Conservation (phyloP, 2,888 invertebrate genomes). For the Reticulitermes lucifugus region DNA sequence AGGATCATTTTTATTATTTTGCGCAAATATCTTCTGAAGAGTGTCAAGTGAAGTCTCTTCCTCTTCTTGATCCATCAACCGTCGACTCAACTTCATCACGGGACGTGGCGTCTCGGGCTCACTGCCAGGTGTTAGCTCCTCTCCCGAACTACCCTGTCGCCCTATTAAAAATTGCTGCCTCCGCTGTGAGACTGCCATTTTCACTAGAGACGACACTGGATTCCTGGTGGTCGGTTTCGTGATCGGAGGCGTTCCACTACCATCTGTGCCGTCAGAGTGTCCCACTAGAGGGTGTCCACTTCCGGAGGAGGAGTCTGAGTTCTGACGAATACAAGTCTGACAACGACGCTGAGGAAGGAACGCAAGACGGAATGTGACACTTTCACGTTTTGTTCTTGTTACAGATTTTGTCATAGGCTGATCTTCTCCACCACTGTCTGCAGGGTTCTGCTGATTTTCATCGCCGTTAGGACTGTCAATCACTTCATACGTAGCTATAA, state of each 20-base stretch:
- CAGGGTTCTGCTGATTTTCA: constrained; percentile 1
- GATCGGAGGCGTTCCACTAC: constrained; percentile 42
- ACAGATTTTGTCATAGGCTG: not conserved
- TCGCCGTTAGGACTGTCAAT: constrained; percentile 52
- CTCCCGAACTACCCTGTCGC: constrained; percentile 48
- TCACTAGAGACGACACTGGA: constrained; percentile 6
- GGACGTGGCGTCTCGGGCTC: constrained; percentile 48
- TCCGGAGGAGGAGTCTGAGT: constrained; percentile 58
- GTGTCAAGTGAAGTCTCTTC: not conserved
- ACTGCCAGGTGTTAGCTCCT: constrained; percentile 43
- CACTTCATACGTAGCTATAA: constrained; percentile 57
- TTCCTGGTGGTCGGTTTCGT: constrained; percentile 29
- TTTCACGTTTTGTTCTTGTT: constrained; percentile 53
- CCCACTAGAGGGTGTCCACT: constrained; percentile 56
- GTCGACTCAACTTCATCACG: constrained; percentile 16
- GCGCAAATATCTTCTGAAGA: constrained; percentile 6
- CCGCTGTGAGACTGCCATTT: constrained; percentile 21
- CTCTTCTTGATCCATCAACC: constrained; percentile 10
- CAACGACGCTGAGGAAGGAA: constrained; percentile 56
- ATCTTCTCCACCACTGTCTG: constrained; percentile 9
- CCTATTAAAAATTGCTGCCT: constrained; percentile 43
- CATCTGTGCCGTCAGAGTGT: constrained; percentile 25
- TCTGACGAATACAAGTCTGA: constrained; percentile 57
- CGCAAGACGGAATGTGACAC: constrained; percentile 57
- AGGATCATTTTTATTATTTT: constrained; percentile 34